phyloP scores from a whole-genome alignment of 2,113 vertebrate genomes.

The Lynx canadensis region DNA sequence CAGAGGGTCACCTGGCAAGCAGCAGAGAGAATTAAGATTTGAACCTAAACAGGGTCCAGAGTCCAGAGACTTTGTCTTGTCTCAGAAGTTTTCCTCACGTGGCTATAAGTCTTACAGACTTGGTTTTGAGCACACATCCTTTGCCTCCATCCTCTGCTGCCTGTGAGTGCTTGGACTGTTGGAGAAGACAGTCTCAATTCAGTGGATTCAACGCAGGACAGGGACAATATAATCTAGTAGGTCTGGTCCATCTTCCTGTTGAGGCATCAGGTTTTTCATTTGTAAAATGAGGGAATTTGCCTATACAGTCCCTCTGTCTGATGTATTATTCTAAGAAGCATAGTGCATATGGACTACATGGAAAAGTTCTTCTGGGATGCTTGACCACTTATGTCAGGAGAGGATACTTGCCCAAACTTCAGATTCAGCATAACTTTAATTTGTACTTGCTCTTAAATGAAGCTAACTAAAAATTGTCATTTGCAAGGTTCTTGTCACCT shows the following conservation, averaged over 20 bases:
- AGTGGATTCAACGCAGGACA: background rate
- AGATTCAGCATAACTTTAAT: background rate
- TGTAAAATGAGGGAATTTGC: background rate
- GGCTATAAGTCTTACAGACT: background rate
- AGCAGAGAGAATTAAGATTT: background rate
- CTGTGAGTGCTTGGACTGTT: background rate
- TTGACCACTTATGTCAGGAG: background rate
- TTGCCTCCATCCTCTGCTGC: background rate
- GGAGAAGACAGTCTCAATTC: background rate
- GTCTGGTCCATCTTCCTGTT: background rate
- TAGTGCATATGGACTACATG: background rate
- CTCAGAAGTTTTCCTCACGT: background rate
- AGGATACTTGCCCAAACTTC: background rate
- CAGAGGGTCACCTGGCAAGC: background rate
- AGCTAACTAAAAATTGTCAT: background rate
- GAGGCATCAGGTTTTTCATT: background rate
- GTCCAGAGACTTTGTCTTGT: background rate
- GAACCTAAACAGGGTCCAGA: background rate
- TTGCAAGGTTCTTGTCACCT: background rate
- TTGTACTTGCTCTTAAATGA: background rate
- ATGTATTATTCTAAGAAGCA: background rate
- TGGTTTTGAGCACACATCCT: background rate
- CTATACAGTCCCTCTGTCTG: background rate
- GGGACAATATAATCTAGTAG: background rate
- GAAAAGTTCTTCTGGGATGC: background rate